Evolutionary conservation across 2,797 vertebrate genomes (phyloP), one percentile per base, ranked within the genome.

Genomic region (Anniella stebbinsi): DNA sequence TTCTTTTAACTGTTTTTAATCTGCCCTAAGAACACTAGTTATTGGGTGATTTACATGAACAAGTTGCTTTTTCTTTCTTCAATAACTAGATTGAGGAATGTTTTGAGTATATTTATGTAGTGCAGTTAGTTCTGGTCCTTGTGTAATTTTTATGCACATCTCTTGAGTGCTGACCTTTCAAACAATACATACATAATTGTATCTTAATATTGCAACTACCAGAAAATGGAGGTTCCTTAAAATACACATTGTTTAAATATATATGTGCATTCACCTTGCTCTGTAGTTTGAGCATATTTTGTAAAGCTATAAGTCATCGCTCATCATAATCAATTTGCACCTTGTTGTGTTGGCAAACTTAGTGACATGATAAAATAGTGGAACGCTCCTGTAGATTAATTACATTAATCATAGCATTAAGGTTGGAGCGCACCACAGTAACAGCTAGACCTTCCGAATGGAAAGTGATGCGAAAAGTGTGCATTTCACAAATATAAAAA

Each of bases 371-470:
- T 69, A 89, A 90, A 91, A 90, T 25, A 54, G 90, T 94, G 88
- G 80, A 95, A 93, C 87, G 92, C 93, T 91, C 87, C 90, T 95
- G 75, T 92, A 0, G 93, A 94, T 96, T 96, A 96, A 95, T 96
- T 93, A 88, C 91, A 70, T 76, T 90, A 94, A 95, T 94, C 93
- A 93, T 0, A 33, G 94, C 21, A 93, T 75, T 88, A 11, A 90
- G 91, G 84, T 88, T 88, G 0, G 23, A 96, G 89, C 88, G 95
- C 91, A 94, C 93, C 87, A 92, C 91, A 86, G 88, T 94, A 93
- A 95, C 93, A 94, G 87, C 78, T 93, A 92, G 60, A 75, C 48
- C 54, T 95, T 94, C 60, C 78, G 66, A 84, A 72, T 11, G 72
- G 38, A 84, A 4, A 70, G 80, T 89, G 86, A 88, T 93, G 78